These are phyloP conservation scores for Macrostomum lignano DNA, from an alignment of 1,140 invertebrate genomes.

Conservation along the genomic window DNA sequence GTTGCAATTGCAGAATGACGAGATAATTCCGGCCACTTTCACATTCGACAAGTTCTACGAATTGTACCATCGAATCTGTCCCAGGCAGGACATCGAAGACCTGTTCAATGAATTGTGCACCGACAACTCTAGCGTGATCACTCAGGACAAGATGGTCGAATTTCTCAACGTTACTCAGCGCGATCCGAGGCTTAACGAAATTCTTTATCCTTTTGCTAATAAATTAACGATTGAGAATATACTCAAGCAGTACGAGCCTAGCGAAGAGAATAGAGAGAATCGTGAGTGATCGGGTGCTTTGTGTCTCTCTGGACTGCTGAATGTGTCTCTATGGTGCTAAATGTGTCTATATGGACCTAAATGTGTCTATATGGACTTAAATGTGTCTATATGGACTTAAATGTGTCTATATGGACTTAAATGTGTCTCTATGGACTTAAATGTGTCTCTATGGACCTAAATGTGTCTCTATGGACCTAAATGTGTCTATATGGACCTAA, in stretches of 20 bases:
- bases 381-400: too few species aligned
- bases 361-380: too few species aligned
- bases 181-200: conserved; percentile 91
- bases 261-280: not conserved
- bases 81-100: conserved; percentile 91
- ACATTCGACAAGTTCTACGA: conserved; percentile 96
- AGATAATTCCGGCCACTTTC: conserved; percentile 69
- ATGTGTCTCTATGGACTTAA: too few species aligned
- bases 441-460: too few species aligned
- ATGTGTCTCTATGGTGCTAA: too few species aligned
- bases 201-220: conserved; percentile 53
- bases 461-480: too few species aligned
- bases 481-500: too few species aligned
- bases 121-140: too few species aligned
- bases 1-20: conserved; percentile 34
- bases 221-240: conserved; percentile 6
- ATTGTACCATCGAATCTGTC: conserved; percentile 93
- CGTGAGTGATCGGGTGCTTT: not conserved
- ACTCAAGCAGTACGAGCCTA: conserved; percentile 1
- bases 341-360: too few species aligned
- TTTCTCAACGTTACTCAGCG: conserved; percentile 91
- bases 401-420: too few species aligned
- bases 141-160: conserved; percentile 62
- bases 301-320: too few species aligned
- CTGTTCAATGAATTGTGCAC: conserved; percentile 75